Base-by-base conservation (phyloP, 2,797 vertebrate species). In the Bradypodion pumilum region DNA sequence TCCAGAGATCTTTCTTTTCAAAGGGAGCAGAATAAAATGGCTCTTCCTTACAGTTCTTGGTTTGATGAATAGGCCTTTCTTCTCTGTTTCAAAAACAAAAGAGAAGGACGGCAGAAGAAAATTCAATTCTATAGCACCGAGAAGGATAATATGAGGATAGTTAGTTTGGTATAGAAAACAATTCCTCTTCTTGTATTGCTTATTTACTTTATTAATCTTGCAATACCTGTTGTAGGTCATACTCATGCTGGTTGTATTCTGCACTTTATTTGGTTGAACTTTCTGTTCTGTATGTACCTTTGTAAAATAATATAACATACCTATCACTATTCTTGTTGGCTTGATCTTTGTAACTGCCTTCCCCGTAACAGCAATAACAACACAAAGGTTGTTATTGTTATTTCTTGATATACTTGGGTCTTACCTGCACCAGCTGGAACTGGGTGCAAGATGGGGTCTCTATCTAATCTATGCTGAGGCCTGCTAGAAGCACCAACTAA, bases 1-100 rank as follows among this genome's bases (percentile, higher is more conserved):
- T 6, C 49, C 70, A 77, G 15, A 35, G 49, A 85, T 60, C 80
- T 87, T 63, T 66, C 80, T 84, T 75, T 90, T 86, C 85, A 86
- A 88, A 82, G 88, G 84, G 90, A 86, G 84, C 85, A 87, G 77
- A 86, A 80, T 89, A 63, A 85, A 81, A 91, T 90, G 91, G 37
- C 49, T 60, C 65, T 73, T 23, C 9, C 19, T 23, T 52, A 32
- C 7, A 25, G 16, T 3, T 7, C 21, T 35, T 37, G 19, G 49
- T 23, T 32, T 19, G 19, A 21, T 40, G 49, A 75, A 42, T 19
- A 52, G 2, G 8, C 62, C 44, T 29, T 40, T 66, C 46, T 25
- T 52, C 73, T n/a, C 25, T 23, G 35, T 32, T 35, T 42, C n/a
- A 37, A 8, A 27, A 35, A 56, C 15, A 65, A n/a, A 29, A 56